A percentile compares a stretch with the other conserved stretches of the same genome.
phyloP scores from a whole-genome alignment of 2,888 invertebrate species.

The Pomacea canaliculata region DNA sequence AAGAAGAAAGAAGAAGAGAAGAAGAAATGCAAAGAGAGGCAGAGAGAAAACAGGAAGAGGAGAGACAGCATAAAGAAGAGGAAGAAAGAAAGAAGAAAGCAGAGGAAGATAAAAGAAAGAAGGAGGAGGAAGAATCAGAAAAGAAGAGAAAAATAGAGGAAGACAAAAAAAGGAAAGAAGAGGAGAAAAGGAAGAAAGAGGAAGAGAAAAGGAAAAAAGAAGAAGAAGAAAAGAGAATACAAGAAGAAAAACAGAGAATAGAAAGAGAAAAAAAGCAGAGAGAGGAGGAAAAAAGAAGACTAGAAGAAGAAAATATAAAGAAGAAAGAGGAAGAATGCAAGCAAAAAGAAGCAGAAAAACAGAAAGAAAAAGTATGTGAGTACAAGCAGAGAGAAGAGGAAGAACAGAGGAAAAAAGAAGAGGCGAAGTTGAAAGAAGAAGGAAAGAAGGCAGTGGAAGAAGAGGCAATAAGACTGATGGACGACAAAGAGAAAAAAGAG shows the following conservation, averaged over 20 bases:
- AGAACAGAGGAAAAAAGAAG: not conserved
- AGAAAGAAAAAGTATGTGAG: not conserved
- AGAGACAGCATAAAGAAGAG: not conserved
- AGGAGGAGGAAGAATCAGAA: not conserved
- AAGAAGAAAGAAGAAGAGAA: slow-evolving; percentile 22
- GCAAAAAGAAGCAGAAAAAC: not conserved
- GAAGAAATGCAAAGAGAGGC: slow-evolving; percentile 32
- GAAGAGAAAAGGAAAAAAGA: slow-evolving; percentile 12
- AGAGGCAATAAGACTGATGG: not conserved
- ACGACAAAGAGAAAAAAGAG: not conserved
- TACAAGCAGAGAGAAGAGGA: not conserved
- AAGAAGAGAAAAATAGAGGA: not conserved
- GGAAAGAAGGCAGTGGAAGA: not conserved
- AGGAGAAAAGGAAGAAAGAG: slow-evolving; percentile 1
- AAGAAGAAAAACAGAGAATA: not conserved
- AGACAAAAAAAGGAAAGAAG: slow-evolving; percentile 1
- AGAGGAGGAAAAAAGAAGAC: not conserved
- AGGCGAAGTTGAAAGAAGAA: not conserved
- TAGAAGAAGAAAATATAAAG: not conserved
- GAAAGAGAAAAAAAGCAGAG: not conserved
- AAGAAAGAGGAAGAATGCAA: not conserved
- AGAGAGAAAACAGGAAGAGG: slow-evolving; percentile 26
- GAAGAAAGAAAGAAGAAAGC: slow-evolving; percentile 2
- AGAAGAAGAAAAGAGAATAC: not conserved
- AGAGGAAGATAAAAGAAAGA: slow-evolving; percentile 8